Evolutionary conservation across 2,888 invertebrate species (phyloP), one percentile per base, ranked within the genome.

Genomic region (Amphimallon solstitiale): DNA sequence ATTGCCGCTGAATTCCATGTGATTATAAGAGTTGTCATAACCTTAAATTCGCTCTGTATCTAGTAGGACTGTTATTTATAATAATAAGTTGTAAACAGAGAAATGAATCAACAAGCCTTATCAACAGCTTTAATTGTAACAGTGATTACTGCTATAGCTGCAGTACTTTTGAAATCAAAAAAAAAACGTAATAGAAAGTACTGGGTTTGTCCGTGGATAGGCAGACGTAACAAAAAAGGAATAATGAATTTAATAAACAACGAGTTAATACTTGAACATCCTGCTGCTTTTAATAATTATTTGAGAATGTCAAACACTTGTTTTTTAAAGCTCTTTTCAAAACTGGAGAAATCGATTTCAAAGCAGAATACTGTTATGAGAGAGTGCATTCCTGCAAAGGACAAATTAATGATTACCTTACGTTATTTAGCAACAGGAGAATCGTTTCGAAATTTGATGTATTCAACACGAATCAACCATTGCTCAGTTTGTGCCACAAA

Each of bases 391-490:
- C 14, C 43, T n/a, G 14, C 5, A 43, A 43, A 43, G 14, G n/a
- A 43, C 43, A 43, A 43, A 14, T 43, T 43, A 10, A 45, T 64
- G 64, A 56, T 56, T 7, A 59, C 56, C 9, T 17, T 56, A 10
- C 46, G 64, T 7, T 64, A 23, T 51, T 23, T 4, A 29, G 51
- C 51, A 29, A 51, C 34, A 7, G 10, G 51, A 2, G 51, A 51
- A 29, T 23, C n/a, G 10, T 64, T 45, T 35, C 29, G 46, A 56
- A 64, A 56, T 56, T 46, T 64, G 56, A 56, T 56, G 64, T 64
- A 64, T 56, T 56, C 56, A 6, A 64, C 64, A 29, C 37, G 64
- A 45, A 56, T 64, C 46, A 9, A 64, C 54, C 7, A 46, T 64
- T 23, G 40, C 64, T 29, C 29, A 40, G n/a, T 64, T 64, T 43